Base-by-base conservation (phyloP, 2,797 vertebrate genomes). In the Alca torda region DNA sequence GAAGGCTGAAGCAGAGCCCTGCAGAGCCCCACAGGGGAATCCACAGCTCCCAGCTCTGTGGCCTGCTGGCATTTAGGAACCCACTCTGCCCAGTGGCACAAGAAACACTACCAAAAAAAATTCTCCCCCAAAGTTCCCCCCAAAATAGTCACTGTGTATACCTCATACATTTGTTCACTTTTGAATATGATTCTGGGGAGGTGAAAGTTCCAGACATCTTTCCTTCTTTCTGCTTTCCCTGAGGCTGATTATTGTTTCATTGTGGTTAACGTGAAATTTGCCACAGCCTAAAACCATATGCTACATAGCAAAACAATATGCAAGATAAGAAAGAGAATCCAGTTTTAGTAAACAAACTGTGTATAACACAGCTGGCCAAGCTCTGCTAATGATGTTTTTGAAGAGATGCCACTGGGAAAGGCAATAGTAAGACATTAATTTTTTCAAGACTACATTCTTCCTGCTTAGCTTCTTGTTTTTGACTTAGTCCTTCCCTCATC, bases 131-230 rank as follows among this genome's bases (percentile, higher is more conserved):
- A 11, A 57, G 46, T 68, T 25, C 6, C 8, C 8, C 4, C 1
- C 2, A 8, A 51, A 79, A 23, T 2, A 56, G 5, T 46, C 11
- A 8, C 9, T 61, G 11, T 1, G 0, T 53, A 30, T 54, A 56
- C 9, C 10, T 74, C 48, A 51, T 23, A 37, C 7, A 76, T 28
- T 51, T 35, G 4, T 24, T 60, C 35, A n/a, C 14, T 85, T 85
- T 41, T 57, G 24, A 56, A 50, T 60, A 45, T 0, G 0, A 12
- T 63, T 75, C 65, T 56, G 35, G 30, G 17, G 14, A 70, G 15
- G 21, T 8, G 16, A 65, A 64, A 53, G 20, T 57, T 87, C 39
- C 28, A 75, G 24, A 84, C 31, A 65, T 63, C 33, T 74, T 54
- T 81, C 18, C 13, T 80, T 57, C 26, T 57, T 81, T 85, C 31